phyloP scores from a whole-genome alignment of 2,888 invertebrate genomes.

The Odontothrips loti region DNA sequence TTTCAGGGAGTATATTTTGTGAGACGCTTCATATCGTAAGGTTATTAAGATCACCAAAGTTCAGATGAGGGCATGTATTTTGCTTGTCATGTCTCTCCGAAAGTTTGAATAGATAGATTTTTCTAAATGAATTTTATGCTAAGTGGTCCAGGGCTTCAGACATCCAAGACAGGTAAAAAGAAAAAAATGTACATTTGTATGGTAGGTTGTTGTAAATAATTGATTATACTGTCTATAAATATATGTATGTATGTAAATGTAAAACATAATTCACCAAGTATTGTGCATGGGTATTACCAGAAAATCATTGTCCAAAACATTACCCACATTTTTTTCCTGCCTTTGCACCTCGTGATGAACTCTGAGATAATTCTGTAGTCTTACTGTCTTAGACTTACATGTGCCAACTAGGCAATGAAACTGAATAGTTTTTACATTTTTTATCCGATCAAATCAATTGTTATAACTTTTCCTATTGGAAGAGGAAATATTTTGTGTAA shows the following conservation, averaged over 20 bases:
- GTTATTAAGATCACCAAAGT: conserved; percentile 10
- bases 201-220: conserved; percentile 1
- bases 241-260: neutral
- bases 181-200: conserved; percentile 6
- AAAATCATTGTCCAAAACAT: neutral
- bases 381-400: neutral
- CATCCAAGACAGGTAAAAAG: conserved; percentile 14
- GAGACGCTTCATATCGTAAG: neutral
- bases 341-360: conserved; percentile 2
- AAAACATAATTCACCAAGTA: neutral
- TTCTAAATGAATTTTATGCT: conserved; percentile 8
- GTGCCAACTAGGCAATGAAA: conserved; percentile 18
- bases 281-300: neutral
- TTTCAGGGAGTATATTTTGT: neutral
- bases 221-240: conserved; percentile 18
- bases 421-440: conserved; percentile 21
- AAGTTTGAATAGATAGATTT: conserved; percentile 4
- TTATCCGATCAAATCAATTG: conserved; percentile 18
- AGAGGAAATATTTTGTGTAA: conserved; percentile 19
- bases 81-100: neutral
- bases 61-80: neutral
- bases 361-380: conserved; percentile 9
- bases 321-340: neutral
- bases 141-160: conserved; percentile 17
- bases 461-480: conserved; percentile 13